Evolutionary conservation across 2,888 invertebrate genomes (phyloP).

Genomic region (Psococerastis gibbosa): DNA sequence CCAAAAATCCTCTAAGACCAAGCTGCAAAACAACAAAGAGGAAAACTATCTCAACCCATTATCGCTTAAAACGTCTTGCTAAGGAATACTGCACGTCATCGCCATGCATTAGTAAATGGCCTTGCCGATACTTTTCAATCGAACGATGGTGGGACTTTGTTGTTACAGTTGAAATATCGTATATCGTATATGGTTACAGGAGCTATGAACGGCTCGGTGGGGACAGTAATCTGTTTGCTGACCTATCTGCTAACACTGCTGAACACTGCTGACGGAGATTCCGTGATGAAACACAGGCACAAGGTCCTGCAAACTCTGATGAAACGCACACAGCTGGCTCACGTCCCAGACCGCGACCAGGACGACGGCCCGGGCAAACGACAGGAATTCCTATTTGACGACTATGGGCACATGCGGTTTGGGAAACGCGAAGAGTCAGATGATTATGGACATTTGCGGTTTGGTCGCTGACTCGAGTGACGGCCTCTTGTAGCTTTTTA

Average conservation of each 20-base stretch:
- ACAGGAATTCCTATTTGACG: slow-evolving; percentile 29
- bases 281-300: not conserved
- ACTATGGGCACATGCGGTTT: slow-evolving; percentile 40
- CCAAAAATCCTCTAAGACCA: too few relatives aligned
- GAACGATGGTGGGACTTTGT: too few relatives aligned
- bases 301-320: not conserved
- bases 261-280: not conserved
- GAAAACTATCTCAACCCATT: too few relatives aligned
- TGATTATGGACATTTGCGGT: slow-evolving; percentile 56
- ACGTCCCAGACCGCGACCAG: not conserved
- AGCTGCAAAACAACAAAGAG: too few relatives aligned
- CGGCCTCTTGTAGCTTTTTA: too few relatives aligned
- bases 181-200: too few relatives aligned
- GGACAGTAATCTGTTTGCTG: not conserved
- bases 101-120: too few relatives aligned
- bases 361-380: slow-evolving; percentile 27
- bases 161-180: too few relatives aligned
- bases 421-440: slow-evolving; percentile 47
- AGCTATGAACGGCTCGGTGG: not conserved
- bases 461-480: slow-evolving; percentile 27
- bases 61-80: too few relatives aligned
- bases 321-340: not conserved
- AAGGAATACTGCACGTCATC: too few relatives aligned
- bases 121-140: too few relatives aligned
- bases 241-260: not conserved